Evolutionary conservation across 2,113 vertebrate species (phyloP).

Genomic region (Chiloscyllium plagiosum): DNA sequence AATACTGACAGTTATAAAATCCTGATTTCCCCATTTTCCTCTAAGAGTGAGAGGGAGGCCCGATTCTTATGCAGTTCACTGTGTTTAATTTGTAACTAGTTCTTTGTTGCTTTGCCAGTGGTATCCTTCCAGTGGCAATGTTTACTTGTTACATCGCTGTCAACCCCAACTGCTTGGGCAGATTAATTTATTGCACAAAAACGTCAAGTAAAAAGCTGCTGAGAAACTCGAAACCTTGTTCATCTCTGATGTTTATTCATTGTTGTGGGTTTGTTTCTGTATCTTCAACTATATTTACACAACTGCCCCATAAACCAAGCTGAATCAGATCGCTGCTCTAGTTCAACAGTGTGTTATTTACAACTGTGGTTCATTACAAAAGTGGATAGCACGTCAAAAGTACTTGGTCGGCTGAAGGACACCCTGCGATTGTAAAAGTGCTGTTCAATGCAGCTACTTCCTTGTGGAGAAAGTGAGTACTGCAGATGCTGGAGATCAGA

Average conservation of each 20-base stretch:
- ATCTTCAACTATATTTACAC: neutral
- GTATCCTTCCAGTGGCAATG: neutral
- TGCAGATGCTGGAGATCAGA: too few species aligned
- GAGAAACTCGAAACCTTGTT: neutral
- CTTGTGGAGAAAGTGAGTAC: too few species aligned
- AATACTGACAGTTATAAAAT: neutral
- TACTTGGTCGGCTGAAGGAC: neutral
- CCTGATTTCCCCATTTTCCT: neutral
- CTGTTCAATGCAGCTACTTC: too few species aligned
- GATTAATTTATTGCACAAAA: slow-evolving; percentile 32
- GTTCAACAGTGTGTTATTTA: neutral
- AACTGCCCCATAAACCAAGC: neutral
- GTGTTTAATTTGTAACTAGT: neutral
- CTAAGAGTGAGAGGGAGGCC: neutral
- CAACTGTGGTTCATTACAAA: neutral
- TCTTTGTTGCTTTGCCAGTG: neutral
- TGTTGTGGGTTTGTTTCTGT: too few species aligned
- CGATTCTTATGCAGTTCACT: neutral
- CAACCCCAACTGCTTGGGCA: neutral
- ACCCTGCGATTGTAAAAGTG: neutral
- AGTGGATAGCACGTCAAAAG: neutral
- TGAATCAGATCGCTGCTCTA: too few species aligned
- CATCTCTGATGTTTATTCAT: neutral
- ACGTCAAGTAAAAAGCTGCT: neutral
- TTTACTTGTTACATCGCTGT: slow-evolving; percentile 12